Evolutionary conservation across 1,140 invertebrate genomes (phyloP).

Genomic region (Drosophila tsacasi): DNA sequence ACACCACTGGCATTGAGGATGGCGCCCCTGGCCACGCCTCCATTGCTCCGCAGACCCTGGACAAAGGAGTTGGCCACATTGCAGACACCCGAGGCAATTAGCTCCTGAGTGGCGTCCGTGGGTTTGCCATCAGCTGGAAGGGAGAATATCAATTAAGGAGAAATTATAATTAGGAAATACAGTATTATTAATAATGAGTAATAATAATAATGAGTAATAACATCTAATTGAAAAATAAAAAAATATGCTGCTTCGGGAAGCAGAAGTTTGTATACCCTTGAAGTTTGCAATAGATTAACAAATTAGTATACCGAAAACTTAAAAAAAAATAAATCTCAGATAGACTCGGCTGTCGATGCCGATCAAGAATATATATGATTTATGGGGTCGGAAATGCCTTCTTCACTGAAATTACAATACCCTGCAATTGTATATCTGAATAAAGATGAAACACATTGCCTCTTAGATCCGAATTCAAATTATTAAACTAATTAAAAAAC

Average conservation of each 20-base stretch:
- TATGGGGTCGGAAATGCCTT: too few relatives aligned
- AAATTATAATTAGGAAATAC: background rate
- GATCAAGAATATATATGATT: too few relatives aligned
- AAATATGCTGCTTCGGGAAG: too few relatives aligned
- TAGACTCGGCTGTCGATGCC: too few relatives aligned
- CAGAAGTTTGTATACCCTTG: too few relatives aligned
- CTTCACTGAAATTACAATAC: too few relatives aligned
- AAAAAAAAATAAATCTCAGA: too few relatives aligned
- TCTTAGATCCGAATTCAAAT: background rate
- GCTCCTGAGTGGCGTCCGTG: conserved; percentile 94
- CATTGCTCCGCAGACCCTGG: conserved; percentile 93
- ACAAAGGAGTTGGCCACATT: conserved; percentile 96
- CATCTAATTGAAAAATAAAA: background rate
- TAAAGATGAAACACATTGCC: conserved; percentile 6
- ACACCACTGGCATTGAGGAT: conserved; percentile 96
- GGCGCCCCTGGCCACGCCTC: conserved; percentile 93
- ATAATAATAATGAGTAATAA: background rate
- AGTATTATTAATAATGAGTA: background rate
- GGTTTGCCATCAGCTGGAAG: conserved; percentile 89
- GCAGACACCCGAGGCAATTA: conserved; percentile 92
- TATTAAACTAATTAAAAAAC: background rate
- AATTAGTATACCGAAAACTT: too few relatives aligned
- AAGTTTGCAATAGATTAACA: too few relatives aligned
- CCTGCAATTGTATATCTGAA: too few relatives aligned
- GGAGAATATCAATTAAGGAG: background rate